phyloP scores from a whole-genome alignment of 2,888 invertebrate species.

The Pheosia gnoma region DNA sequence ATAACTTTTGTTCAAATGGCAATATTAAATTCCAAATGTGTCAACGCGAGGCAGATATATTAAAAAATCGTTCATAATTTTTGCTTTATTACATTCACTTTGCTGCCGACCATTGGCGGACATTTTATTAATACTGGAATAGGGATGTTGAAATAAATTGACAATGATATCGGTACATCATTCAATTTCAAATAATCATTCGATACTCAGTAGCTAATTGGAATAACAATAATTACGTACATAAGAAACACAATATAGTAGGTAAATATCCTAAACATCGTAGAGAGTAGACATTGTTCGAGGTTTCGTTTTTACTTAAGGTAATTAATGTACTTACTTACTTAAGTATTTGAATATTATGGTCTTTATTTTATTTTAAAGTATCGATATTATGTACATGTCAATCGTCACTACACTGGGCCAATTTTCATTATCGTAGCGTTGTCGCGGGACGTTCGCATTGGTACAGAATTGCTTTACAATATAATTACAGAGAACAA shows the following conservation, averaged over 20 bases:
- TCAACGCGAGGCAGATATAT: conserved; percentile 34
- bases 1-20: conserved; percentile 14
- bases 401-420: conserved; percentile 13
- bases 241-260: background rate
- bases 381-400: conserved; percentile 1
- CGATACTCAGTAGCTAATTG: too few relatives aligned
- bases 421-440: conserved; percentile 63
- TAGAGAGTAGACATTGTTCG: too few relatives aligned
- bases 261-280: too few relatives aligned
- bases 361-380: too few relatives aligned
- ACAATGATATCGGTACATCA: background rate
- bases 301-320: too few relatives aligned
- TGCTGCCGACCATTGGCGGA: conserved; percentile 43
- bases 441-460: conserved; percentile 40
- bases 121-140: conserved; percentile 55
- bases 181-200: too few relatives aligned
- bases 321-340: background rate
- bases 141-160: background rate
- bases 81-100: conserved; percentile 56
- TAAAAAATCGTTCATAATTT: conserved; percentile 59
- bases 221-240: too few relatives aligned
- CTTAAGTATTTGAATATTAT: background rate
- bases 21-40: conserved; percentile 8
- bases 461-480: conserved; percentile 73
- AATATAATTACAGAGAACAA: conserved; percentile 74